Percentiles rank a stretch among this genome's conserved stretches.
phyloP scores from a whole-genome alignment of 2,797 vertebrate species.

The Cynodonichthys magdalenae region DNA sequence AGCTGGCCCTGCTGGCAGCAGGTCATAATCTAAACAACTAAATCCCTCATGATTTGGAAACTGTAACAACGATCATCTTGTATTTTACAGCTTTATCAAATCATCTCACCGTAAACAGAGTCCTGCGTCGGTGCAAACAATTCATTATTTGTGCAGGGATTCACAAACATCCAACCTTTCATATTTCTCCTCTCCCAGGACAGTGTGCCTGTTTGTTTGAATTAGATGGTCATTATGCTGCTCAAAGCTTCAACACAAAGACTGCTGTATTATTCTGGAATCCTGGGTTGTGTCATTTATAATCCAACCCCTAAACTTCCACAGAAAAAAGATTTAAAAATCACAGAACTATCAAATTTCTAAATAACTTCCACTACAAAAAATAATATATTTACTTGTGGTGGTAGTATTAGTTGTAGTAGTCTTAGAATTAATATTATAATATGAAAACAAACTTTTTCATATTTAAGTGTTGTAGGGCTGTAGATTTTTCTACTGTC shows the following conservation, averaged over 20 bases:
- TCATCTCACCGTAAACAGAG: neutral
- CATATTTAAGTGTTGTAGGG: no score
- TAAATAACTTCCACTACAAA: no score
- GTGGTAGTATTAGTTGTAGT: no score
- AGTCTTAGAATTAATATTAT: no score
- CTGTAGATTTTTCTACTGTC: no score
- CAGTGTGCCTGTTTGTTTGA: conserved; percentile 3
- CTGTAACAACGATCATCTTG: conserved; percentile 5
- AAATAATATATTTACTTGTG: no score
- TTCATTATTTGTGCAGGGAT: conserved; percentile 15
- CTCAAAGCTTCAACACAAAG: neutral
- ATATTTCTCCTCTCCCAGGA: conserved; percentile 9
- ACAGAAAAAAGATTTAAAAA: no score
- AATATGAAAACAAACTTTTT: no score
- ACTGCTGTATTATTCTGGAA: conserved; percentile 15
- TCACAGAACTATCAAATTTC: no score
- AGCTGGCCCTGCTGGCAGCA: no score
- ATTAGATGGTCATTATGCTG: no score
- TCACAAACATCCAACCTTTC: conserved; percentile 8
- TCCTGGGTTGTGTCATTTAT: conserved; percentile 26
- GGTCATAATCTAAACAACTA: no score
- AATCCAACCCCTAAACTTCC: conserved; percentile 5
- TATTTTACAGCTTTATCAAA: neutral
- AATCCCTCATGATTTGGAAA: neutral
- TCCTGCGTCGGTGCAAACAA: neutral